Evolutionary conservation across 2,113 vertebrate species (phyloP), one percentile per base, ranked within the genome.

Genomic region (Candoia aspera): DNA sequence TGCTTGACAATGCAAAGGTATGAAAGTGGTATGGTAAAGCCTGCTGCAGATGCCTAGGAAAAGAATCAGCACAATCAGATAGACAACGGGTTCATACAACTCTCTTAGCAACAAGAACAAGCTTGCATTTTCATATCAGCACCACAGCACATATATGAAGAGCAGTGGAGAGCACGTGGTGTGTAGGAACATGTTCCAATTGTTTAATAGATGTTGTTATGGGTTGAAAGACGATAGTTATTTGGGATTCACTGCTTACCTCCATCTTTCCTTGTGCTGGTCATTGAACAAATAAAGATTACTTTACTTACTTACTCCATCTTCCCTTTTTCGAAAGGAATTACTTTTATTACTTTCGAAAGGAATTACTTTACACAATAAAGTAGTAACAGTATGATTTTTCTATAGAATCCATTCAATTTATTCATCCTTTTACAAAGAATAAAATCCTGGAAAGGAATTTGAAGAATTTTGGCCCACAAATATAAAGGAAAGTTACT

Each of bases 401-500:
- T 37, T 87, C 53, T 37, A 79, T 23, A 42, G 21, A 58, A 19
- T 29, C 57, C 2, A 53, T 46, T 89, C 21, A 60, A 1, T 90
- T 19, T 8, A 91, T 62, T 0, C 3, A 1, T 42, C 60, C 86
- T 46, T 37, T 33, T 46, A 37, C 19, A 90, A 73, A 86, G 19
- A 85, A 46, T 87, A 87, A 19, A 64, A 88, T 4, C 29, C 62
- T 17, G 91, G 91, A 59, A 90, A 90, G 12, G 13, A 90, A 86
- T 79, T 26, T 86, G n/a, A 6, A 1, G 59, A 57, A 84, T 94
- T 86, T 59, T 73, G 90, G 73, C 8, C 8, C 0, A 21, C 85
- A 19, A 92, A 88, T 68, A 11, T 84, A 91, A 57, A 91, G 89
- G 15, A 23, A 87, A 86, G 37, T 90, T 92, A 88, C 0, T 29